These are phyloP conservation scores for Tyto alba DNA, from an alignment of 2,113 vertebrate species.

Conservation along the genomic window DNA sequence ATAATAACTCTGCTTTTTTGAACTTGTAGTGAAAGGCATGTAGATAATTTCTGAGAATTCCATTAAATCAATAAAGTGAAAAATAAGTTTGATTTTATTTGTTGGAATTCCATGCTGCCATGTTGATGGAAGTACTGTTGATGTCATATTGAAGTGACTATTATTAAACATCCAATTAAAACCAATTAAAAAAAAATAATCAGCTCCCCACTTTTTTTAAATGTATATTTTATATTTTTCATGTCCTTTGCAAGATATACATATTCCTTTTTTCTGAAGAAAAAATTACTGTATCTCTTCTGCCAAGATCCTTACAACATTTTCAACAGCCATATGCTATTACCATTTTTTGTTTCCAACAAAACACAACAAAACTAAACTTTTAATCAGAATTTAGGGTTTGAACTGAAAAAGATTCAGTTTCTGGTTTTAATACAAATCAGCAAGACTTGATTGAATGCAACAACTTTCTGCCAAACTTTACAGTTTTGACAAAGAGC, in stretches of 20 bases:
- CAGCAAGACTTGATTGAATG: background rate
- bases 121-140: background rate
- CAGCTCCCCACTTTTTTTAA: accelerated
- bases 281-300: background rate
- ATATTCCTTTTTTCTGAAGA: background rate
- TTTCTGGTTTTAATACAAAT: background rate
- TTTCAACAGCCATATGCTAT: background rate
- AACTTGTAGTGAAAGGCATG: background rate
- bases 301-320: background rate
- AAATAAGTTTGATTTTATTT: background rate
- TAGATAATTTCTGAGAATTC: background rate
- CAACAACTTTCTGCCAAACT: background rate
- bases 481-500: background rate
- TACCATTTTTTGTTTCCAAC: background rate
- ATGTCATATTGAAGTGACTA: background rate
- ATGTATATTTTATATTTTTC: background rate
- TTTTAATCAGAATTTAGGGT: background rate
- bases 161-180: background rate
- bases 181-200: background rate
- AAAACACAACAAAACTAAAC: accelerated
- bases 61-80: background rate
- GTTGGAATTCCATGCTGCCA: background rate
- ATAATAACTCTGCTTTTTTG: background rate
- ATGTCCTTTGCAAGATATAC: background rate
- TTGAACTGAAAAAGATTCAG: background rate